A percentile compares a stretch with the other conserved stretches of the same genome.
Conservation (phyloP, 2,797 vertebrate genomes). For the Cuniculus paca region DNA sequence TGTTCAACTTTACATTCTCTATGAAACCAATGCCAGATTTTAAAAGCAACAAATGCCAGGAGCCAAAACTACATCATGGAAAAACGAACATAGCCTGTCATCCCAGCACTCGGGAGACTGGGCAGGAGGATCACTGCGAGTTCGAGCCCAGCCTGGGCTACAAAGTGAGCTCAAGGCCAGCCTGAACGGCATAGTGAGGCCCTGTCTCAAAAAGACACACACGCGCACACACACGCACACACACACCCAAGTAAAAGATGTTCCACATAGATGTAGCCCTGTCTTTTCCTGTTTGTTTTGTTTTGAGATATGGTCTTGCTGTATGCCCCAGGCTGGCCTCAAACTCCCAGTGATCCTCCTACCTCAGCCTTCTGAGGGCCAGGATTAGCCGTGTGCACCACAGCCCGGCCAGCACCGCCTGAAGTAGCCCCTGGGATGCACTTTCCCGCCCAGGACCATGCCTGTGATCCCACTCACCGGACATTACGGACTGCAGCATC, state of each 20-base stretch:
- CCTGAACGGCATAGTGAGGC: not conserved
- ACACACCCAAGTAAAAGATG: too few relatives aligned
- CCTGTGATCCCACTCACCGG: slow-evolving; percentile 87
- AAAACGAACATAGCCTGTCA: not conserved
- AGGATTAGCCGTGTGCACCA: not conserved
- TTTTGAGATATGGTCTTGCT: not conserved
- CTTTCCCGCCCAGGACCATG: not conserved
- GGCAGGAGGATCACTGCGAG: not conserved
- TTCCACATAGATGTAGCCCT: too few relatives aligned
- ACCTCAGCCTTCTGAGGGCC: not conserved
- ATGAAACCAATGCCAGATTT: not conserved
- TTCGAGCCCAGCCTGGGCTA: not conserved
- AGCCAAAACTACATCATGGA: slow-evolving; percentile 38
- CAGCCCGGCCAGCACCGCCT: not conserved
- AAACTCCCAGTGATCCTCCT: not conserved
- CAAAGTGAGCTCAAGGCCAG: too few relatives aligned
- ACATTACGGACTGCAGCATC: slow-evolving; percentile 88
- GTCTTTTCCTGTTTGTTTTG: not conserved
- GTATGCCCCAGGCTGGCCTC: not conserved
- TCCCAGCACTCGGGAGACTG: not conserved
- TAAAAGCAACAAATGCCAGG: slow-evolving; percentile 39
- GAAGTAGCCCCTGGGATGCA: not conserved
- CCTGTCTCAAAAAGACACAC: not conserved
- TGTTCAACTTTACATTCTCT: not conserved
- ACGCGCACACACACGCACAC: not conserved